phyloP scores from a whole-genome alignment of 2,113 vertebrate species.

The Planiliza haematocheilus region DNA sequence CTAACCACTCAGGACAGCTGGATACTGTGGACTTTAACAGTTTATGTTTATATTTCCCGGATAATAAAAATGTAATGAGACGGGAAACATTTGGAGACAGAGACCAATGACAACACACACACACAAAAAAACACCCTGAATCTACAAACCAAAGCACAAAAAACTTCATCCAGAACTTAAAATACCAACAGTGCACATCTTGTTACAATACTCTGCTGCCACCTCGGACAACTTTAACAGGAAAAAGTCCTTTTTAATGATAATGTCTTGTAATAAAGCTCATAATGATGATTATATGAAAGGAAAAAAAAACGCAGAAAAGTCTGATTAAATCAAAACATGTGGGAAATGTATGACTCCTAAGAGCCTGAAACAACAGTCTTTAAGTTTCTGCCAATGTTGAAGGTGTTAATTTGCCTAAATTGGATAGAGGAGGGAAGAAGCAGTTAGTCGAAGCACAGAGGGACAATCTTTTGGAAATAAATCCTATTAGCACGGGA shows the following conservation, averaged over 20 bases:
- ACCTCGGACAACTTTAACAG: background rate
- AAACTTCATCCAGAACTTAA: no score
- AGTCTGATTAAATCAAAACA: background rate
- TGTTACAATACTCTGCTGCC: no score
- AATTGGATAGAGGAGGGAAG: constrained; percentile 37
- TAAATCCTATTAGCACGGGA: constrained; percentile 72
- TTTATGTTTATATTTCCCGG: constrained; percentile 26
- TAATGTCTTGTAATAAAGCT: background rate
- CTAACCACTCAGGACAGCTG: background rate
- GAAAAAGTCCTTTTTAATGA: background rate
- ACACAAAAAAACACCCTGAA: background rate
- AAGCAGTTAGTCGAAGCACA: constrained; percentile 32
- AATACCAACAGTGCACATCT: no score
- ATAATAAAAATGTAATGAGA: constrained; percentile 16
- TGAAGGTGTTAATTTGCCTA: constrained; percentile 46
- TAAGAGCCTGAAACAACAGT: background rate
- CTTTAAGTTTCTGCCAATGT: constrained; percentile 13
- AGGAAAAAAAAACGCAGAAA: background rate
- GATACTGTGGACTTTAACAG: constrained; percentile 11
- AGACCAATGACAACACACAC: background rate
- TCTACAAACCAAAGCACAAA: background rate
- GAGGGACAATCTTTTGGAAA: constrained; percentile 61
- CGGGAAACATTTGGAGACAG: constrained; percentile 41
- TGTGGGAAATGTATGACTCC: background rate
- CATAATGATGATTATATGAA: background rate